Evolutionary conservation across 2,113 vertebrate genomes (phyloP).

Genomic region (Phyllostomus hastatus): DNA sequence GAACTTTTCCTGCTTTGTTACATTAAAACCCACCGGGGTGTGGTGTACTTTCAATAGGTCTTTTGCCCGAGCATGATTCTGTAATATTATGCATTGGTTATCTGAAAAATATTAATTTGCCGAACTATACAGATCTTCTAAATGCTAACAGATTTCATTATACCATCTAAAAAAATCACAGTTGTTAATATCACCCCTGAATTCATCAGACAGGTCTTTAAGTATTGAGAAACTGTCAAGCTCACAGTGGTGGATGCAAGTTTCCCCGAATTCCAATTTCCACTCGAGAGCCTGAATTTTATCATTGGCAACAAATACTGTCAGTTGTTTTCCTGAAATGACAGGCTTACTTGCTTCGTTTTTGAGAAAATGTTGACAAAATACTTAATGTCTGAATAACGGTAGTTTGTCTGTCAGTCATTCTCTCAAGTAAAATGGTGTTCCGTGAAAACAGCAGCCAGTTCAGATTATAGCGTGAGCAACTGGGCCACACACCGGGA

Average conservation of each 20-base stretch:
- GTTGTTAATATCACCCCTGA: constrained; percentile 34
- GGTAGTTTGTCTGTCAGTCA: constrained; percentile 39
- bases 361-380: constrained; percentile 35
- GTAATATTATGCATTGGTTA: neutral
- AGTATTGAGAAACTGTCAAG: constrained; percentile 42
- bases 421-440: constrained; percentile 1
- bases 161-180: neutral
- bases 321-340: constrained; percentile 53
- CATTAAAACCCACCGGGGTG: neutral
- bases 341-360: constrained; percentile 31
- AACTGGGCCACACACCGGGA: neutral
- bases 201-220: constrained; percentile 12
- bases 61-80: neutral
- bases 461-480: neutral
- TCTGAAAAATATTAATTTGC: constrained; percentile 44
- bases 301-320: constrained; percentile 47
- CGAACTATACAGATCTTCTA: neutral
- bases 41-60: neutral
- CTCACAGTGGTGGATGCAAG: neutral
- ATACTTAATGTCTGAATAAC: constrained; percentile 5
- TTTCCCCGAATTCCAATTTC: constrained; percentile 50
- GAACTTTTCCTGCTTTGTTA: constrained; percentile 26
- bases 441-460: neutral
- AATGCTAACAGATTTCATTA: constrained; percentile 56
- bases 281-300: constrained; percentile 38